Percentiles rank a stretch among this genome's conserved stretches.
phyloP scores from a whole-genome alignment of 2,113 vertebrate genomes.

The Ctenomys sociabilis region DNA sequence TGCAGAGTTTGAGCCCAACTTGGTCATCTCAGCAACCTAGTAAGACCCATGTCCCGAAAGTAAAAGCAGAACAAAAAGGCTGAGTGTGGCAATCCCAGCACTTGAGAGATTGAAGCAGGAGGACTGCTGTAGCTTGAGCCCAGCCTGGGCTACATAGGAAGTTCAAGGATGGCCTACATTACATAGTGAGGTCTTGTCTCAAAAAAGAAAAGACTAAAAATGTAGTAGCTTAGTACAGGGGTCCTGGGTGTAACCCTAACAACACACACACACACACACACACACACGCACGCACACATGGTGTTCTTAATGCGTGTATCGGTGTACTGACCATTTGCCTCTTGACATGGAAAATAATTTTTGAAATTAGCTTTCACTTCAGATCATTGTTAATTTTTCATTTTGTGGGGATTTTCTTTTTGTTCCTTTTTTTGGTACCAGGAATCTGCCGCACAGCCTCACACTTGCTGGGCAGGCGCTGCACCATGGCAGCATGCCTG shows the following conservation, averaged over 20 bases:
- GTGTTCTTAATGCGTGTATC: neutral
- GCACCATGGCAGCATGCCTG: no score
- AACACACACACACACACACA: neutral
- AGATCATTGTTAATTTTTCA: neutral
- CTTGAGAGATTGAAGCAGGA: neutral
- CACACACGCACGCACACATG: neutral
- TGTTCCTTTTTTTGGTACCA: no score
- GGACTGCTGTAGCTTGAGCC: neutral
- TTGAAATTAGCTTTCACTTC: neutral
- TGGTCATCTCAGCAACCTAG: neutral
- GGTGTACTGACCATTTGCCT: neutral
- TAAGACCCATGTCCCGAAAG: neutral
- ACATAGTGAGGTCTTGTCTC: no score
- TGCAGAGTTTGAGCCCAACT: neutral
- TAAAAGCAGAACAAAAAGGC: neutral
- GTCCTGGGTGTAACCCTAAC: neutral
- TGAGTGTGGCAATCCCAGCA: neutral
- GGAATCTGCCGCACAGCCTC: no score
- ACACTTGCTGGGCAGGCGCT: no score
- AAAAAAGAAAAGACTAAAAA: no score
- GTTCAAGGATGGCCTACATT: neutral
- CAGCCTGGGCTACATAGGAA: neutral
- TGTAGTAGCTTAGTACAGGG: neutral
- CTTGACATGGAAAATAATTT: neutral
- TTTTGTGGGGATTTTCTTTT: no score